Conservation (phyloP, 2,888 invertebrate genomes). For the Drosophila mulleri region DNA sequence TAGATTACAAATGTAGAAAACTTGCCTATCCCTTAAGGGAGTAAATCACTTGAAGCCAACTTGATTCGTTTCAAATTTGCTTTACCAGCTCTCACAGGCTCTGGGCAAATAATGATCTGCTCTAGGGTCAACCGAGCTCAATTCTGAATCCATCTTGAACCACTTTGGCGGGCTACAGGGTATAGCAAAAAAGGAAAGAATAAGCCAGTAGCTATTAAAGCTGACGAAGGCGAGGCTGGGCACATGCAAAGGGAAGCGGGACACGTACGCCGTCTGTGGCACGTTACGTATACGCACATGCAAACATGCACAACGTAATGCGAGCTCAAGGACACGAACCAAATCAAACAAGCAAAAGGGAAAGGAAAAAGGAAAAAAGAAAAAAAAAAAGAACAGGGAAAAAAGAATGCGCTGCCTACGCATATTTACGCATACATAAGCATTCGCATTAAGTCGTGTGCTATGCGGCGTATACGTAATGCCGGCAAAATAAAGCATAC, state of each 20-base stretch:
- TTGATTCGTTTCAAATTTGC: constrained; percentile 2
- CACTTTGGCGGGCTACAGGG: constrained; percentile 23
- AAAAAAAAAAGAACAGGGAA: constrained; percentile 3
- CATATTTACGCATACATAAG: constrained; percentile 59
- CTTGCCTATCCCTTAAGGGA: too few relatives aligned
- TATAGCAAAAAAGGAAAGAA: constrained; percentile 15
- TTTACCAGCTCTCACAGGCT: not conserved
- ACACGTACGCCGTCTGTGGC: constrained; percentile 1
- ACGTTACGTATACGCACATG: constrained; percentile 25
- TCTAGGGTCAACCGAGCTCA: constrained; percentile 1
- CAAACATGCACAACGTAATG: constrained; percentile 54
- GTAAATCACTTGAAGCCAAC: constrained; percentile 3
- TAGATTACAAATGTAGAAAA: not conserved
- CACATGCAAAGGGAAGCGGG: constrained; percentile 4
- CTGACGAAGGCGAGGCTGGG: constrained; percentile 33
- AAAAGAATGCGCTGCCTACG: constrained; percentile 55
- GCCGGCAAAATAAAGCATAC: constrained; percentile 67
- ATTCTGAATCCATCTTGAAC: not conserved
- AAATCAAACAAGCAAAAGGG: constrained; percentile 24
- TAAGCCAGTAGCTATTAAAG: constrained; percentile 20
- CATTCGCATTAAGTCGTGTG: constrained; percentile 20
- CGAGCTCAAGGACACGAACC: constrained; percentile 65
- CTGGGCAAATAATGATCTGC: not conserved
- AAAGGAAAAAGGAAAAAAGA: not conserved
- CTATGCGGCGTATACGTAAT: constrained; percentile 71